Evolutionary conservation across 2,888 invertebrate species (phyloP).

Genomic region (Apotomis turbidana): DNA sequence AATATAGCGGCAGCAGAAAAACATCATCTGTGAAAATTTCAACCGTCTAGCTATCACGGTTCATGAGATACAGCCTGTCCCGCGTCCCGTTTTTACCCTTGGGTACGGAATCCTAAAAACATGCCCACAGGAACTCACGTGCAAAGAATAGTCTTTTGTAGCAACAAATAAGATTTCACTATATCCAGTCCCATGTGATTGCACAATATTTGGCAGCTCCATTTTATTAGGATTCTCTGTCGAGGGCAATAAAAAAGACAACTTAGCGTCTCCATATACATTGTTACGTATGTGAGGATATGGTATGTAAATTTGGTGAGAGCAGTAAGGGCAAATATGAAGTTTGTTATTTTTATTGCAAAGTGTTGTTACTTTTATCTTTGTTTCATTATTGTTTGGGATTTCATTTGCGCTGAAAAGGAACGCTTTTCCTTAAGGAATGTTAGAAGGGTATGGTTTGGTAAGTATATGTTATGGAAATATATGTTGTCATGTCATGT

Average conservation of each 20-base stretch:
- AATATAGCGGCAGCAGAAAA: too few relatives aligned
- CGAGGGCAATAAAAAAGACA: slow-evolving; percentile 27
- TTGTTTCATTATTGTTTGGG: slow-evolving; percentile 19
- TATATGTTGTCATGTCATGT: too few relatives aligned
- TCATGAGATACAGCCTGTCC: too few relatives aligned
- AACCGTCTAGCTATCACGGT: too few relatives aligned
- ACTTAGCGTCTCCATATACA: slow-evolving; percentile 29
- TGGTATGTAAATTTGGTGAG: slow-evolving; percentile 24
- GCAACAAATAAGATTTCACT: slow-evolving; percentile 27
- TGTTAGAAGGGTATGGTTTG: too few relatives aligned
- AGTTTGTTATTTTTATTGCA: slow-evolving; percentile 31
- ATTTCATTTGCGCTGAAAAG: neutral
- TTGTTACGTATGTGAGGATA: slow-evolving; percentile 25
- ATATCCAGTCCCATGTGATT: slow-evolving; percentile 22
- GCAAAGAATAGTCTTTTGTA: slow-evolving; percentile 12
- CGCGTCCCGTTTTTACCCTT: too few relatives aligned
- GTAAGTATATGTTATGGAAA: too few relatives aligned
- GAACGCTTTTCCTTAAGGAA: neutral
- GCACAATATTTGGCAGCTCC: slow-evolving; percentile 15
- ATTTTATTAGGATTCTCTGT: slow-evolving; percentile 31
- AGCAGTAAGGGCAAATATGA: slow-evolving; percentile 12
- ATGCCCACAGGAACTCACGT: neutral
- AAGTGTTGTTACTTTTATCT: slow-evolving; percentile 26
- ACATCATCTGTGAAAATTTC: too few relatives aligned
- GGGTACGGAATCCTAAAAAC: neutral